Evolutionary conservation across 1,140 invertebrate species (phyloP), one percentile per base, ranked within the genome.

Genomic region (Temnothorax longispinosus): DNA sequence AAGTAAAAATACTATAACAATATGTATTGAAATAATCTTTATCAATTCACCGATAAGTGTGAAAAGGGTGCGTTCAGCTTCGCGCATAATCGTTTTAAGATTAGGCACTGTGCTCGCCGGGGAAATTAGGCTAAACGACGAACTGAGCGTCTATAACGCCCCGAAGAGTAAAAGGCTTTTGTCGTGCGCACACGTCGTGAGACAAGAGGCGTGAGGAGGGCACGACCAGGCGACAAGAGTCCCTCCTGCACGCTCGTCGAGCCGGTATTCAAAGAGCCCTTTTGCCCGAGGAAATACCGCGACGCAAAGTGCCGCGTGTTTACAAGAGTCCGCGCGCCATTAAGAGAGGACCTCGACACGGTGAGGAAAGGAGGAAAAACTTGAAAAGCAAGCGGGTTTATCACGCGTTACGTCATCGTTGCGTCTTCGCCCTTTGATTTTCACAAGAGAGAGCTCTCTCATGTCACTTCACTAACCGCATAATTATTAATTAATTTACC

Each of bases 261-360:
- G 87, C 69, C 44, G 76, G 69, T 58, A 87, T 82, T 89, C 76
- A 90, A 88, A 90, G 78, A 87, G 86, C 77, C 77, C 87, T 84
- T 87, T 89, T 54, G 85, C 84, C 72, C 35, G 86, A 52, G 72
- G 71, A 87, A 89, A 87, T 84, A 69, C 50, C 85, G 47, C 62
- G 87, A 35, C 54, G 60, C 74, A 84, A 86, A 88, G 88, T 85
- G 86, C 64, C 80, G 64, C 80, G 56, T 75, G 72, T 86, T 75
- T 88, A 88, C 86, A 87, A 85, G 80, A 87, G 86, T 88, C 71
- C 64, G 56, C 60, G 60, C 52, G 50, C 47, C 60, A 80, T 81
- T 60, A 85, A 78, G 67, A 86, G 76, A 58, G 69, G 35, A 38
- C 56, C 58, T 67, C 27, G 32, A 11, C 13, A 7, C 27, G 10